Conservation (phyloP, 2,797 vertebrate genomes). For the Tokudaia muenninki region DNA sequence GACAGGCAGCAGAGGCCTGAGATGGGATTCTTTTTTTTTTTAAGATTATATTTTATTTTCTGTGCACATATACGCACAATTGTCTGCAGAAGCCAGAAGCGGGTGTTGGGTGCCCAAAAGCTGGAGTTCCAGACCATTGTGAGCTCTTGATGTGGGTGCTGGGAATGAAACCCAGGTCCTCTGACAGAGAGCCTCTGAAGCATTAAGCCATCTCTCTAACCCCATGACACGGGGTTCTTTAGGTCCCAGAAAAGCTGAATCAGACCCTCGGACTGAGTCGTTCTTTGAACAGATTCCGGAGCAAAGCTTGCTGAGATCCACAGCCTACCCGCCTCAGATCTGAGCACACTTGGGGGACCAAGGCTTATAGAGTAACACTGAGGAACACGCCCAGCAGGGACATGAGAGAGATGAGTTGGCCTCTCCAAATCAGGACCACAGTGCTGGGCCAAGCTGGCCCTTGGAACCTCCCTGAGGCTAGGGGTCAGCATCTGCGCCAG, state of each 20-base stretch:
- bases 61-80: background rate
- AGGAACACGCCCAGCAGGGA: background rate
- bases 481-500: background rate
- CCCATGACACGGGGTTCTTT: background rate
- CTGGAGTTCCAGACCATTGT: background rate
- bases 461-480: background rate
- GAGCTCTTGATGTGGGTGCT: background rate
- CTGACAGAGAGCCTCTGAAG: background rate
- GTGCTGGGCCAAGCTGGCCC: background rate
- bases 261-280: background rate
- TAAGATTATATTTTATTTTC: background rate
- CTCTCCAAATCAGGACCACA: background rate
- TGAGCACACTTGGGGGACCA: background rate
- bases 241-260: background rate
- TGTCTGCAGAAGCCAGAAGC: background rate
- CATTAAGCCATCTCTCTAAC: background rate
- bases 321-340: background rate
- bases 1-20: background rate
- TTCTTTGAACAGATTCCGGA: background rate
- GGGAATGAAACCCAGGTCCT: background rate
- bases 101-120: background rate
- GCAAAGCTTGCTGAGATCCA: background rate
- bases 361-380: background rate
- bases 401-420: background rate
- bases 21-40: background rate